Evolutionary conservation across 2,888 invertebrate genomes (phyloP).

Genomic region (Busseola fusca): DNA sequence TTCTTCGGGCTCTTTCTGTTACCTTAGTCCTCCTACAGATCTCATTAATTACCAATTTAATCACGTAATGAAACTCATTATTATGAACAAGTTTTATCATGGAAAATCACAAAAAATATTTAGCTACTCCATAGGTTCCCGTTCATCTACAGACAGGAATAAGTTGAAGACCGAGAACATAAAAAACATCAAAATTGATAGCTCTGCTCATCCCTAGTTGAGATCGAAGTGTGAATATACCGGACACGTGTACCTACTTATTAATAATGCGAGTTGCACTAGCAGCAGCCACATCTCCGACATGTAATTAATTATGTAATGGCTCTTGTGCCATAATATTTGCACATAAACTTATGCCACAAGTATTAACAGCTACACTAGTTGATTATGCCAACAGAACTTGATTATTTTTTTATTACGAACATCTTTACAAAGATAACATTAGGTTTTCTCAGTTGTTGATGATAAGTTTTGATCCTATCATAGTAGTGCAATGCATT

Average conservation of each 20-base stretch:
- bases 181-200: not conserved
- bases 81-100: not conserved
- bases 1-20: not conserved
- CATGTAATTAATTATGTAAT: slow-evolving; percentile 28
- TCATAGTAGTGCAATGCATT: not conserved
- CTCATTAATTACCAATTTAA: not conserved
- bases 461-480: not conserved
- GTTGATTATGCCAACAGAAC: slow-evolving; percentile 22
- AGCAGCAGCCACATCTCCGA: slow-evolving; percentile 36
- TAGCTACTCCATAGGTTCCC: not conserved
- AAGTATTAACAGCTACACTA: not conserved
- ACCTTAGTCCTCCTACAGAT: not conserved
- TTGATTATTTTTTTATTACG: not conserved
- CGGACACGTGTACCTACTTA: not conserved
- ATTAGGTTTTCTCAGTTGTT: not conserved
- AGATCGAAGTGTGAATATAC: not conserved
- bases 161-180: no score
- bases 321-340: slow-evolving; percentile 16
- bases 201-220: not conserved
- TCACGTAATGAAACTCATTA: not conserved
- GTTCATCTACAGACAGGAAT: not conserved
- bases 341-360: not conserved
- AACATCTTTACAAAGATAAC: not conserved
- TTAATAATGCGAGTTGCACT: not conserved
- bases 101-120: not conserved